Percentiles rank a stretch among this genome's conserved stretches.
Evolutionary conservation across 1,140 invertebrate genomes (phyloP).

Genomic region (Drosophila nigrodunni): DNA sequence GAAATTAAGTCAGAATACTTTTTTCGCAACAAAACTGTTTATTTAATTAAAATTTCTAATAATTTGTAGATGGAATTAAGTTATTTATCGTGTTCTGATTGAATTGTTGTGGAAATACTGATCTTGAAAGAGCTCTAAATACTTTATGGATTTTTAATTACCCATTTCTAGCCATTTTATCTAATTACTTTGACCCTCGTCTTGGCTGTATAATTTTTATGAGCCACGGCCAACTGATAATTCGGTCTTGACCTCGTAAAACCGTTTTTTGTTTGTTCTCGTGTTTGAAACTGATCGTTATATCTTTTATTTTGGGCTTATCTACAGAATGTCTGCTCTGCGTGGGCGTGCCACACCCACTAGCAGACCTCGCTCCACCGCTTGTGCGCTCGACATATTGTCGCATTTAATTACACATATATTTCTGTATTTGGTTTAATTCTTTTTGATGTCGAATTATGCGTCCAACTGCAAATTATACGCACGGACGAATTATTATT

Average conservation of each 20-base stretch:
- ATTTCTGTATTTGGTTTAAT: slow-evolving; percentile 45
- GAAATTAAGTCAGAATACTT: too few species aligned
- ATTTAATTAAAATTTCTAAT: too few species aligned
- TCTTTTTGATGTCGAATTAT: slow-evolving; percentile 65
- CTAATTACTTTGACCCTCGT: neutral
- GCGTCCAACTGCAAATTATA: slow-evolving; percentile 45
- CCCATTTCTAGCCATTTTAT: too few species aligned
- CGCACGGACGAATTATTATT: slow-evolving; percentile 50
- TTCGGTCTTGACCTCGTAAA: slow-evolving; percentile 14
- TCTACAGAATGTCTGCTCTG: neutral
- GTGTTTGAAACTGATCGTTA: neutral
- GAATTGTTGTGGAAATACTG: too few species aligned
- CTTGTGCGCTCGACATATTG: slow-evolving; percentile 33
- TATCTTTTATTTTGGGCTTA: slow-evolving; percentile 1
- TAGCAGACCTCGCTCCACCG: neutral
- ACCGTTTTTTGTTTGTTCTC: neutral
- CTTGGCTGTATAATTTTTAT: slow-evolving; percentile 20
- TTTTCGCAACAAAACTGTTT: too few species aligned
- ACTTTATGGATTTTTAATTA: too few species aligned
- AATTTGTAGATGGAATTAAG: too few species aligned
- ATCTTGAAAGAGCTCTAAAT: too few species aligned
- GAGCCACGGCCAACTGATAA: slow-evolving; percentile 21
- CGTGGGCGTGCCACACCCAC: slow-evolving; percentile 6
- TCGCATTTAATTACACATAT: slow-evolving; percentile 59
- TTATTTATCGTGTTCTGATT: too few species aligned